These are phyloP conservation scores for Scomber scombrus DNA, from an alignment of 2,113 vertebrate genomes.

Conservation along the genomic window DNA sequence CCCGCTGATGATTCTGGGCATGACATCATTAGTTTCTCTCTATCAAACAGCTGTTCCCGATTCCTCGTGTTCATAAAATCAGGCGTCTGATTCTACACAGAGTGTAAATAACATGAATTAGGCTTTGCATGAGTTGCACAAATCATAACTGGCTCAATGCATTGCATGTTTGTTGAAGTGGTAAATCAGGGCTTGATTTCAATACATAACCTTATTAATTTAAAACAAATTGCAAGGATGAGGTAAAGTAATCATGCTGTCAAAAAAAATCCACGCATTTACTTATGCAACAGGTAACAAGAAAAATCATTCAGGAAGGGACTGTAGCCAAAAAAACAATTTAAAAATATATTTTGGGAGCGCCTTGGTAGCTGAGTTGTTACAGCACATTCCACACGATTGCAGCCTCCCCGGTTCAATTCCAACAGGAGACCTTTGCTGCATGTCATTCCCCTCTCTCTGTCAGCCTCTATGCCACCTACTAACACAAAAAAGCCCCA, in stretches of 20 bases:
- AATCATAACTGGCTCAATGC: slow-evolving; percentile 34
- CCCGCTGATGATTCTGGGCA: slow-evolving; percentile 72
- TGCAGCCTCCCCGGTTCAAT: too few species aligned
- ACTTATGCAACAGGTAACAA: slow-evolving; percentile 13
- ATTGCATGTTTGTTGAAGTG: slow-evolving; percentile 30
- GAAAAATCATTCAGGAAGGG: not conserved
- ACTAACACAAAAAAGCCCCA: too few species aligned
- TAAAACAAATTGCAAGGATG: slow-evolving; percentile 21
- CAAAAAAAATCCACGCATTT: not conserved
- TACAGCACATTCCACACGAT: too few species aligned
- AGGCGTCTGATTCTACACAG: slow-evolving; percentile 46
- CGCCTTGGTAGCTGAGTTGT: too few species aligned
- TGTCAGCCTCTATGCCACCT: too few species aligned
- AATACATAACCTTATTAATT: slow-evolving; percentile 15
- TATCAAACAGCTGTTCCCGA: slow-evolving; percentile 75
- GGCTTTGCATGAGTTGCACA: slow-evolving; percentile 26
- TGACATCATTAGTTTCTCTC: slow-evolving; percentile 82
- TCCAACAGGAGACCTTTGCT: too few species aligned
- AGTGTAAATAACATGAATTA: slow-evolving; percentile 69
- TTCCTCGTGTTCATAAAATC: slow-evolving; percentile 59
- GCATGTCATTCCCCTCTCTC: too few species aligned
- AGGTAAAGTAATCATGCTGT: not conserved
- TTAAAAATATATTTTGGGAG: not conserved
- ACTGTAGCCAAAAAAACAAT: not conserved
- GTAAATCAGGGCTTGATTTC: slow-evolving; percentile 44